Percentiles rank a stretch among this genome's conserved stretches.
Evolutionary conservation across 1,140 invertebrate species (phyloP).

Genomic region (Rhysida immarginata): DNA sequence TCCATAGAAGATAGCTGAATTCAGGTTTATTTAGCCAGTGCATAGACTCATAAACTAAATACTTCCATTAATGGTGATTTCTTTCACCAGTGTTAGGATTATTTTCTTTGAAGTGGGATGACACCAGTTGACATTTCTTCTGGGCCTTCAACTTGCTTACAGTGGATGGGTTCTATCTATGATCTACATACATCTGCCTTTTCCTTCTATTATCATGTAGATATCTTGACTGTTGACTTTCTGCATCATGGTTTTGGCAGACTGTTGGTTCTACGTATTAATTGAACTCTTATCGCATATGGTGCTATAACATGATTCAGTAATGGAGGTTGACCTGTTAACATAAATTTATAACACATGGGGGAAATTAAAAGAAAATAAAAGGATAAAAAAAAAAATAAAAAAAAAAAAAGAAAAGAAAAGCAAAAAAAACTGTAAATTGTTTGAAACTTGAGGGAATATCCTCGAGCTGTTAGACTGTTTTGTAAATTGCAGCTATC

Average conservation of each 20-base stretch:
- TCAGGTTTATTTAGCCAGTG: not conserved
- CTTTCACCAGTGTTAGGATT: not conserved
- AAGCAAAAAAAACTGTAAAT: not conserved
- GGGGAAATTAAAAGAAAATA: not conserved
- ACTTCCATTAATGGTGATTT: too few species aligned
- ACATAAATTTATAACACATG: not conserved
- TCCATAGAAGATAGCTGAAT: conserved; percentile 12
- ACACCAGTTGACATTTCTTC: not conserved
- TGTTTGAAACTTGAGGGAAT: not conserved
- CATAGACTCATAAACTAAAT: not conserved
- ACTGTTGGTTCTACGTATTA: too few species aligned
- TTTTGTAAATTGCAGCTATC: conserved; percentile 6
- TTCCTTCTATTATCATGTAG: too few species aligned
- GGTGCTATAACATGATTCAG: not conserved
- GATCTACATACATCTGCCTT: too few species aligned
- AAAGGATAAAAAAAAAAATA: too few species aligned
- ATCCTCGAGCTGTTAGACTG: not conserved
- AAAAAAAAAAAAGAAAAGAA: too few species aligned
- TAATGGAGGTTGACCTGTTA: not conserved
- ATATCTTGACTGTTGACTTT: too few species aligned
- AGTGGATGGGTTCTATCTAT: too few species aligned
- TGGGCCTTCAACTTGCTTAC: not conserved
- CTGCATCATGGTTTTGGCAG: too few species aligned
- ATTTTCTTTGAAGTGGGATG: not conserved
- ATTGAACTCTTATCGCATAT: too few species aligned